Evolutionary conservation across 2,888 invertebrate genomes (phyloP).

Genomic region (Mimas tiliae): DNA sequence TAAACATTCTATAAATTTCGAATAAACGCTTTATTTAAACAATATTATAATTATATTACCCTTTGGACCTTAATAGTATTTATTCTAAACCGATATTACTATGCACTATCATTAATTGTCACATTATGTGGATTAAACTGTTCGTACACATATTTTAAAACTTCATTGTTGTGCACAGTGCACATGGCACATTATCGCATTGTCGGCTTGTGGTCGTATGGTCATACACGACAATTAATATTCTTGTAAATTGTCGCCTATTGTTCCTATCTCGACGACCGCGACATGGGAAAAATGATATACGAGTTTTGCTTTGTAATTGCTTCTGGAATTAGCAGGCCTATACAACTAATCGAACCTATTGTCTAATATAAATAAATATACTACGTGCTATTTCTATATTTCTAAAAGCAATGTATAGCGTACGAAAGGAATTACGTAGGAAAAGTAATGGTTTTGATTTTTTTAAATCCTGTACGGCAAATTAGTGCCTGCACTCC

Average conservation of each 20-base stretch:
- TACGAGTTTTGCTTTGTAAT: background rate
- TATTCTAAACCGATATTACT: too few species aligned
- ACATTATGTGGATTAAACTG: too few species aligned
- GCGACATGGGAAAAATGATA: slow-evolving; percentile 11
- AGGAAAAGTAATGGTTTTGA: too few species aligned
- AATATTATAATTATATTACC: background rate
- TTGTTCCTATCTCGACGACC: slow-evolving; percentile 41
- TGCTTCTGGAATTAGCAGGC: background rate
- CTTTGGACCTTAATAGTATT: too few species aligned
- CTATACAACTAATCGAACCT: background rate
- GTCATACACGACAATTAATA: slow-evolving; percentile 25
- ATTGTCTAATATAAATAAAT: background rate
- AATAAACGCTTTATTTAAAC: background rate
- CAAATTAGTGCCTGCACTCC: too few species aligned
- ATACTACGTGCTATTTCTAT: too few species aligned
- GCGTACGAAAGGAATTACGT: too few species aligned
- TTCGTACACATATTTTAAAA: too few species aligned
- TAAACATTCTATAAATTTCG: background rate
- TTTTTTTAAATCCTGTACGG: too few species aligned
- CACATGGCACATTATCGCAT: slow-evolving; percentile 16
- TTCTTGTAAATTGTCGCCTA: slow-evolving; percentile 48
- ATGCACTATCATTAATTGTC: too few species aligned
- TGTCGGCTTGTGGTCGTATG: slow-evolving; percentile 9
- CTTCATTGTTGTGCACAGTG: slow-evolving; percentile 35
- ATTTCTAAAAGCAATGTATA: too few species aligned